Evolutionary conservation across 2,113 vertebrate genomes (phyloP), one percentile per base, ranked within the genome.

Genomic region (Daphoenositta chrysoptera): DNA sequence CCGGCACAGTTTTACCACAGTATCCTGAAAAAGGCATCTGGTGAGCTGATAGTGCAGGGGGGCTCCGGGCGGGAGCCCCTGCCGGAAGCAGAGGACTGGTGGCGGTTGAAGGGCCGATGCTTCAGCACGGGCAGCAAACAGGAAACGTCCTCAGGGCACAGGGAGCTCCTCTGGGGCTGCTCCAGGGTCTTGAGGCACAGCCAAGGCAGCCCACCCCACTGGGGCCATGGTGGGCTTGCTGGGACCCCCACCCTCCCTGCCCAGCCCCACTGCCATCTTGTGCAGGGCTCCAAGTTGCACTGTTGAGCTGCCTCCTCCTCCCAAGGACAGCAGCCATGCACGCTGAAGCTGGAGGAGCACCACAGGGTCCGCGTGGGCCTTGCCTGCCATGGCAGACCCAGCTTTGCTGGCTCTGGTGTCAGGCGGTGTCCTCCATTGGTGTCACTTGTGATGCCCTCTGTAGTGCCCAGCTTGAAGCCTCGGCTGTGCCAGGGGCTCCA

Each of bases 1-100:
- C 96, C 96, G 94, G 98, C 97, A 98, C 98, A 98, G 98, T 99
- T 99, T 99, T 98, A 99, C 99, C 99, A 99, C 99, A 99, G 99
- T 99, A 99, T 99, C 99, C 98, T 99, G 99, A 97, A 98, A 98
- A 96, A 98, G 96, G 98, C 98, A 97, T 98, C 99, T 99, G 99
- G 98, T 44, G 76, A 97, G 98, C 98, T 99, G 99, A 99, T 99
- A 99, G 98, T 93, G 98, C 97, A 93, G 97, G 94, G 94, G 97
- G 97, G 91, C 97, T 97, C 98, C 97, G 65, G 96, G 97, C 94
- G 96, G 96, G 97, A 97, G 97, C 97, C 94, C 98, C 97, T 92
- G 98, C 98, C 98, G 99, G 99, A 99, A 99, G 98, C 98, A 75
- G 97, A 97, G 97, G 87, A 92, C 97, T 98, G 97, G 98, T 97